A percentile compares a stretch with the other conserved stretches of the same genome.
These are phyloP conservation scores for Riptortus pedestris DNA, from an alignment of 1,140 invertebrate genomes.

Conservation along the genomic window DNA sequence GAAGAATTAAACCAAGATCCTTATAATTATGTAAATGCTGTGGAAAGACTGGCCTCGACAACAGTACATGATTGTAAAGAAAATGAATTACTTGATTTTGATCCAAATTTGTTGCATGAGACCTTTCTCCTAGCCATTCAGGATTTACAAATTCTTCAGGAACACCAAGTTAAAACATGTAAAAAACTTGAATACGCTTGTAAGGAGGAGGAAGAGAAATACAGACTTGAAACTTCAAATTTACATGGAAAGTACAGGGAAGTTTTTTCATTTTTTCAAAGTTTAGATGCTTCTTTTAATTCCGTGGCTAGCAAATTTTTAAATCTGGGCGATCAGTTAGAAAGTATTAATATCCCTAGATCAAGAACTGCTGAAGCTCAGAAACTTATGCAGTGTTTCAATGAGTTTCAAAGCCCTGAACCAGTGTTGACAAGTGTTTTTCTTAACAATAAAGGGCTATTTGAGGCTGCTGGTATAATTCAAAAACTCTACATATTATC, in stretches of 20 bases:
- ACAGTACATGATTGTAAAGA: too few relatives aligned
- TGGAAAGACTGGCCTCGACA: too few relatives aligned
- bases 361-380: conserved; percentile 89
- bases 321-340: conserved; percentile 92
- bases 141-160: conserved; percentile 67
- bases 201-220: conserved; percentile 75
- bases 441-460: conserved; percentile 75
- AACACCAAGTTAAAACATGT: conserved; percentile 78
- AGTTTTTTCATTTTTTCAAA: conserved; percentile 78
- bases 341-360: conserved; percentile 90
- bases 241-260: conserved; percentile 81
- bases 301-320: conserved; percentile 93
- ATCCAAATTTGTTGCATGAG: too few relatives aligned
- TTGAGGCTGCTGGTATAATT: conserved; percentile 96
- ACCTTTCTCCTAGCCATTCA: too few relatives aligned
- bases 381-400: conserved; percentile 82
- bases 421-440: conserved; percentile 77
- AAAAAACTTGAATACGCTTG: conserved; percentile 70
- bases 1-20: too few relatives aligned
- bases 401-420: conserved; percentile 79
- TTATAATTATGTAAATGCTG: too few relatives aligned
- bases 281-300: conserved; percentile 90
- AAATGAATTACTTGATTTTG: too few relatives aligned
- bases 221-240: conserved; percentile 67
- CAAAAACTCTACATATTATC: conserved; percentile 92